A percentile compares a stretch with the other conserved stretches of the same genome.
Conservation (phyloP, 2,113 vertebrate species). For the Hydropotes inermis region DNA sequence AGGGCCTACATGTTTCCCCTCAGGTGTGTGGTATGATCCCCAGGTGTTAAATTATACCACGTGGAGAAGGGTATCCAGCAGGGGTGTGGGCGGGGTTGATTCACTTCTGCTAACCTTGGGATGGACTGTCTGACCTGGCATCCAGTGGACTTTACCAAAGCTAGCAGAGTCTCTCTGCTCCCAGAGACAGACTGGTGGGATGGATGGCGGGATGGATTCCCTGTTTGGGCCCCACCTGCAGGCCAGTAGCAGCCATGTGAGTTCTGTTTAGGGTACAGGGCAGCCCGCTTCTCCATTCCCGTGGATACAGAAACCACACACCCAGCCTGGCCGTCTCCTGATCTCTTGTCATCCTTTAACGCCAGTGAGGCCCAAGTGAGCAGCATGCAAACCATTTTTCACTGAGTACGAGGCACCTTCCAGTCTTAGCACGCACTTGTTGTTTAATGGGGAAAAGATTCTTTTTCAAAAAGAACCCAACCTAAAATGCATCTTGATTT, state of each 20-base stretch:
- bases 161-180: neutral
- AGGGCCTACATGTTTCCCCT: neutral
- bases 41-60: neutral
- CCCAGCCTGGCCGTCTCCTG: neutral
- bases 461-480: neutral
- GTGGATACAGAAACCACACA: neutral
- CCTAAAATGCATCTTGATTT: slow-evolving; percentile 42
- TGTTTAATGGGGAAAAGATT: neutral
- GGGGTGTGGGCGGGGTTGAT: neutral
- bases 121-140: neutral
- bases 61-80: rapidly evolving
- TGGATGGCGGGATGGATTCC: neutral
- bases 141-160: neutral
- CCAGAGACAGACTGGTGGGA: neutral
- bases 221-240: neutral
- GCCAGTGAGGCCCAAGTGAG: neutral
- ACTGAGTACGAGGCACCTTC: neutral
- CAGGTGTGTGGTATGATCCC: neutral
- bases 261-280: too few relatives aligned
- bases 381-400: neutral
- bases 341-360: neutral
- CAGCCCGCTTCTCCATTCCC: neutral
- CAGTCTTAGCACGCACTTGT: neutral
- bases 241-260: neutral
- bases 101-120: neutral